These are phyloP conservation scores for Falcunculus frontatus DNA, from an alignment of 2,113 vertebrate species.

Conservation along the genomic window DNA sequence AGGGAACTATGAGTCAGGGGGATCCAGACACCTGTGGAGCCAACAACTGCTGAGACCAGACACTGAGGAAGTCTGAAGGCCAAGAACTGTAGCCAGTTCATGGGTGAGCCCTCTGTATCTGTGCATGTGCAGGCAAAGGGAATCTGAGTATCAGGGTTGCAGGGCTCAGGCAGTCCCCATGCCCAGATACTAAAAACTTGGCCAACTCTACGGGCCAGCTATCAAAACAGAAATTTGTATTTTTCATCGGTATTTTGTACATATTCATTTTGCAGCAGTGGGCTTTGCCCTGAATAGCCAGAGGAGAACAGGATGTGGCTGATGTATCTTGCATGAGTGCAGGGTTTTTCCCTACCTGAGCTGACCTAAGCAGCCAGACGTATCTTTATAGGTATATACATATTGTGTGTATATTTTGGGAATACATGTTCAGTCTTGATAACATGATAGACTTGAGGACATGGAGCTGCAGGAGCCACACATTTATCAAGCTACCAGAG, in stretches of 20 bases:
- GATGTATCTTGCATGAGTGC: neutral
- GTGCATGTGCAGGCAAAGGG: neutral
- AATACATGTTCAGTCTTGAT: neutral
- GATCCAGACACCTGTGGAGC: neutral
- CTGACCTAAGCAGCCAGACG: neutral
- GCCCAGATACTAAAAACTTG: neutral
- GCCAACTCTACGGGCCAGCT: neutral
- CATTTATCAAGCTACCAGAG: neutral
- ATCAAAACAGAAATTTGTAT: fast-evolving
- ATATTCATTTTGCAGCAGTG: neutral
- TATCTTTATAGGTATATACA: neutral
- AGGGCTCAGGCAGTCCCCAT: neutral
- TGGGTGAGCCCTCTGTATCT: neutral
- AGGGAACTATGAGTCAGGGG: neutral
- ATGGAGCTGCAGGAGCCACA: neutral
- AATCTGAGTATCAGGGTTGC: neutral
- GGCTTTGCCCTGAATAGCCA: neutral
- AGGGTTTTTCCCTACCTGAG: neutral
- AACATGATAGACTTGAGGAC: neutral
- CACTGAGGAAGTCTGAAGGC: neutral
- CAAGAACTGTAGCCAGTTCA: neutral
- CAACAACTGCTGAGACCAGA: neutral
- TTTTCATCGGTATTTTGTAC: neutral
- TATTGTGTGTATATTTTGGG: neutral
- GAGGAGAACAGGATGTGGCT: neutral